phyloP scores from a whole-genome alignment of 2,797 vertebrate species.

The Chlorospingus flavigularis region DNA sequence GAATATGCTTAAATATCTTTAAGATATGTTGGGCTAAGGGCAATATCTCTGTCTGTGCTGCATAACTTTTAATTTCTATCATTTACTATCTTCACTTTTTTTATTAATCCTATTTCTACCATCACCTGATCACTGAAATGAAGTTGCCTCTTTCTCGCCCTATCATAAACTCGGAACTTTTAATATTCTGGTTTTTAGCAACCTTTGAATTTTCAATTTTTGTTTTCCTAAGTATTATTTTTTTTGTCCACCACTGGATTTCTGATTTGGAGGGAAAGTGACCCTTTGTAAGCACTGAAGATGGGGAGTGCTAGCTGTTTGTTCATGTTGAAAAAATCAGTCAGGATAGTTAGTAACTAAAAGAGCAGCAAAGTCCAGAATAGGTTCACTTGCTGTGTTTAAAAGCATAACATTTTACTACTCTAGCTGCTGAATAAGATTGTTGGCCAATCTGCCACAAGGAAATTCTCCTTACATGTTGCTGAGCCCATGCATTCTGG shows the following conservation, averaged over 20 bases:
- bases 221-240: not conserved
- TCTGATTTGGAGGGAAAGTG: not conserved
- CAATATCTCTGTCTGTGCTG: not conserved
- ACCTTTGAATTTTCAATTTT: not conserved
- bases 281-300: accelerated
- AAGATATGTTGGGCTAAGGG: not conserved
- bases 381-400: not conserved
- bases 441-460: not conserved
- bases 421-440: not conserved
- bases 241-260: not conserved
- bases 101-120: not conserved
- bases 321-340: not conserved
- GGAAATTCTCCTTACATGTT: accelerated
- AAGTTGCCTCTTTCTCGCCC: not conserved
- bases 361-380: not conserved
- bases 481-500: not conserved
- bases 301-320: not conserved
- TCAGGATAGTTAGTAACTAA: not conserved
- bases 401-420: not conserved
- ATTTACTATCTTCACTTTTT: not conserved
- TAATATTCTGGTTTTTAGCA: not conserved
- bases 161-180: not conserved
- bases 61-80: not conserved
- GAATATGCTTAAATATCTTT: not conserved
- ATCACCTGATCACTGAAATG: not conserved